Base-by-base conservation (phyloP, 2,797 vertebrate species). In the Dryobates pubescens region DNA sequence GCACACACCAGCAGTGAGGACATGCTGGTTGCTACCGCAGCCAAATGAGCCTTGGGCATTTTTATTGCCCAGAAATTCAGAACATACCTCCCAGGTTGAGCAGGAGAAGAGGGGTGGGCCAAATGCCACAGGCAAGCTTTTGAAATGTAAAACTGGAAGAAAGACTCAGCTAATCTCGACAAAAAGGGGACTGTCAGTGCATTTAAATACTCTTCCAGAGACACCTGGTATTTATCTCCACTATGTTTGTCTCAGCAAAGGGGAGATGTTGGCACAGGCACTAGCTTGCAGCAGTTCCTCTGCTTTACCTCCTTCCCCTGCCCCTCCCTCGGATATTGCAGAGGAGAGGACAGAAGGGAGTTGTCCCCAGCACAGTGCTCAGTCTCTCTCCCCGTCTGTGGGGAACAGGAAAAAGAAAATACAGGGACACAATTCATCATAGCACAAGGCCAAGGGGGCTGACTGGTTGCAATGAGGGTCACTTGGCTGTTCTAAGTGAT, bases 171-270 rank as follows among this genome's bases (percentile, higher is more conserved):
- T 68, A 65, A 65, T 58, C 67, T 8, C 14, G 20, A 85, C 84
- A 91, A 95, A 96, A 82, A 8, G 71, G 32, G 17, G 62, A 53
- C 56, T 67, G 83, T 69, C 57, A 11, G 38, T 47, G 30, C 36
- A 22, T 82, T 83, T 73, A 65, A 64, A 62, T 58, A 19, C 59
- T 36, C 69, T 83, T 69, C 38, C 30, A 65, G 64, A 84, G 79
- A 89, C 77, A 93, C 77, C 87, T 88, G 89, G 41, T 90, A 83
- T 92, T 96, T 94, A 91, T 89, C 43, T 49, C 65, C 62, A 17
- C 41, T 59, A 34, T 15, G 20, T 69, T 69, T 82, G 63, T 87
- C 80, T 68, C 38, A 2, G 69, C 45, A 68, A 64, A 92, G 63
- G 67, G 57, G 54, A 7, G 3, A 82, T 57, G 38, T 7, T 71